Evolutionary conservation across 2,888 invertebrate genomes (phyloP), one percentile per base, ranked within the genome.

Genomic region (Chrysolina haemoptera): DNA sequence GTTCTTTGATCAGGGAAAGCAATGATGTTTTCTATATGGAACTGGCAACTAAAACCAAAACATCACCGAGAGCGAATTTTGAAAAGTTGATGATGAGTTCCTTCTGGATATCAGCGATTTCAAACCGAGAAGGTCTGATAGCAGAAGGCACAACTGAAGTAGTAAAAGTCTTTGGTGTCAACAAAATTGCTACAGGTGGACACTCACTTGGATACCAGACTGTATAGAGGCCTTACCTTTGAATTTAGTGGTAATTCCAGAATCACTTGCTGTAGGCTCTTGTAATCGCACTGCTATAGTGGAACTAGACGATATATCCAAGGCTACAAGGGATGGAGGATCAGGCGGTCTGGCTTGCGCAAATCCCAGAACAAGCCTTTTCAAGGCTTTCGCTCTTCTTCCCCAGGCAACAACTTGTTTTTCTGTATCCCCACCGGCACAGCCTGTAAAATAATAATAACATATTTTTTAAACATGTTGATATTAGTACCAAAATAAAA

Each of bases 331-430:
- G n/a, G 93, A 92, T 0, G 96, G 96, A 6, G 93, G 91, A 84
- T 95, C 94, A 53, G 98, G 98, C 0, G 94, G 93, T 46, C 95
- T 90, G 12, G 95, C 93, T 88, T 96, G 95, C 82, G 96, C 95
- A 90, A 97, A 97, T 63, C 97, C 97, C 41, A 94, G 89, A 48
- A 96, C 91, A 91, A 98, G 93, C 53, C 91, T 89, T 75, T 91
- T 94, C 55, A 96, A 90, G 0, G 94, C 93, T 83, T 94, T 91
- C 64, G 94, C 92, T 82, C 96, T 92, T 77, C 96, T 91, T 82
- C 97, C 96, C 97, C 97, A 97, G 68, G 95, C 92, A 77, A 94
- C 93, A 67, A 94, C 92, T 87, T 96, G 95, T 84, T 96, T 95
- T 85, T 95, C 95, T 78, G 93, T 93, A 84, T 94, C 93, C 16